Evolutionary conservation across 92 coral and sea anemone species (phyloP), one percentile per base, ranked within the genome.

Genomic region (Parazoanthus darwini): DNA sequence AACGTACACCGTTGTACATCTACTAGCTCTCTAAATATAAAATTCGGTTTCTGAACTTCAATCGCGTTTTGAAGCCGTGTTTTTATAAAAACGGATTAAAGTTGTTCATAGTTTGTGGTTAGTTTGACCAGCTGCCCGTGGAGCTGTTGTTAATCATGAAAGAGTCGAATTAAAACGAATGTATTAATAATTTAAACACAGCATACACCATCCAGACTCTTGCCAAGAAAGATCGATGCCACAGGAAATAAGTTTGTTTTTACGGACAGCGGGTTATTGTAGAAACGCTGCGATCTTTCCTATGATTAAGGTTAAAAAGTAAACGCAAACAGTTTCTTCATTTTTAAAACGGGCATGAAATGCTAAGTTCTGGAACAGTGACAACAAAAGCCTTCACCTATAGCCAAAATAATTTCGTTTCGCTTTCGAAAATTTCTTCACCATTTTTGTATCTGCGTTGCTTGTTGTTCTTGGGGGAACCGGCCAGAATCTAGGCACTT

Each of bases 81-180:
- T 51, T 83, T n/a, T 48, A 83, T 70, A 50, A 72, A 84, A 74
- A 48, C 26, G 67, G n/a, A 26, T 20, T 58, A 67, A 42, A 43
- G 39, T 70, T 84, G 63, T 71, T 84, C 68, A 84, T 72, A 26
- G 66, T 33, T 58, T 33, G 66, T 83, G 38, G 87, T 84, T 84
- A 68, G 70, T 84, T 84, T 71, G 46, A 33, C 87, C 87, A 84
- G 87, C 87, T 84, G 87, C 87, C 87, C 63, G 25, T 4, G 8
- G 87, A 48, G 79, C 65, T 84, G 87, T 84, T 84, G 87, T 84
- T 71, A 42, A 26, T 44, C 63, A 35, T 84, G 68, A 84, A 84
- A 84, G 79, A 33, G 25, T 9, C 70, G 78, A 72, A 80, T 42
- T 46, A 80, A 80, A 58, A 80, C 36, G 85, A 80, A 84, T 71